Evolutionary conservation across 2,797 vertebrate genomes (phyloP), one percentile per base, ranked within the genome.

Genomic region (Malurus splendens): DNA sequence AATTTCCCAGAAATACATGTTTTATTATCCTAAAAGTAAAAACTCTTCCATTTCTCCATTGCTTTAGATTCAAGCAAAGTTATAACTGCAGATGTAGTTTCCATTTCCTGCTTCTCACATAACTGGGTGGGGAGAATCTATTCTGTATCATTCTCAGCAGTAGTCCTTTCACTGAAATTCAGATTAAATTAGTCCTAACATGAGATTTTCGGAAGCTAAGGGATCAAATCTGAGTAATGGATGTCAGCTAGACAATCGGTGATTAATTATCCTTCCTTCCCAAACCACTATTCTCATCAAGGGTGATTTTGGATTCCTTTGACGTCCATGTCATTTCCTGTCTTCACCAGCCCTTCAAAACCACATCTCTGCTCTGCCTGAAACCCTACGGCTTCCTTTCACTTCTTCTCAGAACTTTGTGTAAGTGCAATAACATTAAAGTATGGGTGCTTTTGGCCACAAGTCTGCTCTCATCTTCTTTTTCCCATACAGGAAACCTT

Each of bases 61-160:
- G 32, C 48, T 90, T 77, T 60, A 84, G 50, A 73, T 71, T 45
- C 38, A 82, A 51, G 36, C 9, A 56, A 76, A 74, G 17, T 38
- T 80, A n/a, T 45, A 71, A 57, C 85, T 60, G 54, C 15, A 32
- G 65, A 67, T 33, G 33, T 16, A 72, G 78, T 36, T 72, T 72
- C 55, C 19, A 38, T 91, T 86, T 95, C 86, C 84, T 82, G 81
- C 36, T 76, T 80, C 72, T 68, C 57, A 91, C 38, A 20, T 54
- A 82, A 61, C 19, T n/a, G 57, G 18, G 55, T 45, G 33, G 61
- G 68, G 71, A 92, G 44, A 25, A 24, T 88, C 55, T 77, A 15
- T 17, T 77, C 39, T 65, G 61, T 6, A 3, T 47, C 47, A 54
- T 57, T 76, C 54, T 61, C 68, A 80, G 56, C 48, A 50, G 65